Evolutionary conservation across 2,888 invertebrate species (phyloP).

Genomic region (Melieria crassipennis): DNA sequence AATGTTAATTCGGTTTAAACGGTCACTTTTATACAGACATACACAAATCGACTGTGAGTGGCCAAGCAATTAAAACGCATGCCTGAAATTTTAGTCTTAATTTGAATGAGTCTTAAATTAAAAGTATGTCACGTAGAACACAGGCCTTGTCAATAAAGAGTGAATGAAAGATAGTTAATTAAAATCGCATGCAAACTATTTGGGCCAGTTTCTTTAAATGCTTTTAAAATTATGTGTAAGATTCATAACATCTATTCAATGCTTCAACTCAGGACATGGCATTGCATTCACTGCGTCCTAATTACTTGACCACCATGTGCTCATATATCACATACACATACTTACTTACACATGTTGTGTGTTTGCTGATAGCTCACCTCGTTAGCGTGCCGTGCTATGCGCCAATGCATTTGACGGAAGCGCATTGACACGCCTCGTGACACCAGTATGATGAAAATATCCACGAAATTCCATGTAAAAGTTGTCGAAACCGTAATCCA

Average conservation of each 20-base stretch:
- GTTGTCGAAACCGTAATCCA: constrained; percentile 68
- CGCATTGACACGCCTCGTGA: constrained; percentile 73
- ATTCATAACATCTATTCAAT: too few species aligned
- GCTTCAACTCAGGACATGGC: too few species aligned
- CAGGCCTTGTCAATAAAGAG: background rate
- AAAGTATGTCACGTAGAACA: background rate
- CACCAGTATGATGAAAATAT: constrained; percentile 74
- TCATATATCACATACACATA: background rate
- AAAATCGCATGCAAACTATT: too few species aligned
- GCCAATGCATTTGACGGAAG: constrained; percentile 71
- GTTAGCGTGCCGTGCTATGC: constrained; percentile 64
- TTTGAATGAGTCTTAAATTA: background rate
- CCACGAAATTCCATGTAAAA: constrained; percentile 78
- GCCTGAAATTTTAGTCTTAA: background rate
- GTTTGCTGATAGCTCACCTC: constrained; percentile 58
- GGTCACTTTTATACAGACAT: too few species aligned
- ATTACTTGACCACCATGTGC: too few species aligned
- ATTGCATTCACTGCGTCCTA: too few species aligned
- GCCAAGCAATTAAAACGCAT: too few species aligned
- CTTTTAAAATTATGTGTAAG: too few species aligned
- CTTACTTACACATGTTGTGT: background rate
- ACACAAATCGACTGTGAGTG: too few species aligned
- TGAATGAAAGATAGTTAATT: background rate
- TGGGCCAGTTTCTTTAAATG: too few species aligned
- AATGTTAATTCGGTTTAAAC: background rate